A percentile compares a stretch with the other conserved stretches of the same genome.
phyloP scores from a whole-genome alignment of 2,888 invertebrate species.

The Scrobipalpa costella region DNA sequence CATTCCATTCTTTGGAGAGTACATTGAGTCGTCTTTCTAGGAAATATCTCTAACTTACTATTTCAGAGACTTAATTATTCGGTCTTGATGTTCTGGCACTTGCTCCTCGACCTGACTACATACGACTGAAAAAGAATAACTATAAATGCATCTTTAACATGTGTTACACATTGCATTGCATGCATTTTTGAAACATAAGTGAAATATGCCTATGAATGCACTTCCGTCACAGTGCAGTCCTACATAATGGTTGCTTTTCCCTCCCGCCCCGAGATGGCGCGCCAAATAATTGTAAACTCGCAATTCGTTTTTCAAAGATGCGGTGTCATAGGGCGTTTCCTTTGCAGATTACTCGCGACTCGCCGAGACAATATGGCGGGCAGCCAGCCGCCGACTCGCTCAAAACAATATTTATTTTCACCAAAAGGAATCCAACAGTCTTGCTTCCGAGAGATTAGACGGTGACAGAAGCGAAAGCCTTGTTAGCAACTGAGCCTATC shows the following conservation, averaged over 20 bases:
- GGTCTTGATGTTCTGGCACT: too few relatives aligned
- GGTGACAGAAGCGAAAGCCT: neutral
- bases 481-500: too few relatives aligned
- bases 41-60: too few relatives aligned
- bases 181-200: too few relatives aligned
- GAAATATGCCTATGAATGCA: too few relatives aligned
- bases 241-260: conserved; percentile 17
- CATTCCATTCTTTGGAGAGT: too few relatives aligned
- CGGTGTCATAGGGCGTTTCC: conserved; percentile 20
- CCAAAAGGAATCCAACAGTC: conserved; percentile 11
- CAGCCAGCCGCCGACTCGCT: conserved; percentile 17
- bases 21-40: too few relatives aligned
- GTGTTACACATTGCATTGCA: too few relatives aligned
- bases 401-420: conserved; percentile 25
- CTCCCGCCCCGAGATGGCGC: neutral
- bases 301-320: conserved; percentile 20
- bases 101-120: too few relatives aligned
- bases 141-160: too few relatives aligned
- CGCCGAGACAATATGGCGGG: conserved; percentile 20
- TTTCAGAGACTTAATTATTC: too few relatives aligned
- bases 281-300: conserved; percentile 13
- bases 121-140: too few relatives aligned
- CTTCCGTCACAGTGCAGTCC: neutral
- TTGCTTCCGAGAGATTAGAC: neutral
- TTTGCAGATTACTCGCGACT: conserved; percentile 9